phyloP scores from a whole-genome alignment of 2,113 vertebrate species.

The Alethe castanea region DNA sequence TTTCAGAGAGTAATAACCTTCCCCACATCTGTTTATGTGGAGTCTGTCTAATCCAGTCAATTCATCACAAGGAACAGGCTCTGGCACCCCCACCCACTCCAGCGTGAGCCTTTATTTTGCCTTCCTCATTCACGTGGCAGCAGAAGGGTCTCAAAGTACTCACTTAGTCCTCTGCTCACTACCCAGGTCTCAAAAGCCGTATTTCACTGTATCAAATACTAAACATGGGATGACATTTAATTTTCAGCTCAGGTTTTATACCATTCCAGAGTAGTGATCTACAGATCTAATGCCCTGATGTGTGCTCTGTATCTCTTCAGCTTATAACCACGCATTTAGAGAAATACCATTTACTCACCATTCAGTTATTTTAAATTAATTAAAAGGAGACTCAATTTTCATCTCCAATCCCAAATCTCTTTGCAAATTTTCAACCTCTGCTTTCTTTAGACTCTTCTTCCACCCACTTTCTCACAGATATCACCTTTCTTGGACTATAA shows the following conservation, averaged over 20 bases:
- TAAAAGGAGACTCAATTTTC: slow-evolving; percentile 49
- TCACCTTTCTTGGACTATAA: neutral
- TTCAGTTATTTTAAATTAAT: slow-evolving; percentile 39
- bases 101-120: neutral
- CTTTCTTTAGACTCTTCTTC: neutral
- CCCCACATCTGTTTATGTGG: neutral
- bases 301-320: neutral
- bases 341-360: neutral
- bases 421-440: slow-evolving; percentile 24
- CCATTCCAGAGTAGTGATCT: neutral
- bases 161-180: neutral
- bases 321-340: neutral
- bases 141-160: slow-evolving; percentile 10
- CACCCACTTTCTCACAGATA: neutral
- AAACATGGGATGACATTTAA: slow-evolving; percentile 63
- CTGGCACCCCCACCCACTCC: neutral
- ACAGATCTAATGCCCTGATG: neutral
- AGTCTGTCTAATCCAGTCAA: slow-evolving; percentile 38
- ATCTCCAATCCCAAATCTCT: slow-evolving; percentile 44
- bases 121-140: neutral
- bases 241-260: slow-evolving; percentile 57
- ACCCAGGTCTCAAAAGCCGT: slow-evolving; percentile 30
- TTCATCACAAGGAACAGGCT: neutral
- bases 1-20: slow-evolving; percentile 36
- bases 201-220: slow-evolving; percentile 57